phyloP scores from a whole-genome alignment of 2,888 invertebrate species.

The Mamestra brassicae region DNA sequence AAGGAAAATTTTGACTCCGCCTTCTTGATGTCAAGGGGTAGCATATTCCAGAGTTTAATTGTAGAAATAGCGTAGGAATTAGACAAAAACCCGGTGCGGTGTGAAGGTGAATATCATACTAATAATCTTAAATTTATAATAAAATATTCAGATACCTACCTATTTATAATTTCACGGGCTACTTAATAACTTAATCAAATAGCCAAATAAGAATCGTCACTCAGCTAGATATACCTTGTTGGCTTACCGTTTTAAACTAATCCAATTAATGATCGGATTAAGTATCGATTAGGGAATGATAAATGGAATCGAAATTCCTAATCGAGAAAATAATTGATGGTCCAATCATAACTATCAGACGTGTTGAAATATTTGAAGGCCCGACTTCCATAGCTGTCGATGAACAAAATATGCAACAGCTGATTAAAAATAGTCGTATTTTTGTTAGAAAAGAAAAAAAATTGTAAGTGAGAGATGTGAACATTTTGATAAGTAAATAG shows the following conservation, averaged over 20 bases:
- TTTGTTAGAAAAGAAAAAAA: neutral
- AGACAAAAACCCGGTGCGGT: too few relatives aligned
- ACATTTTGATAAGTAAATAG: neutral
- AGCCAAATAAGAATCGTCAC: slow-evolving; percentile 47
- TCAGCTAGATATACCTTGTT: slow-evolving; percentile 26
- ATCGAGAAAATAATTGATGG: slow-evolving; percentile 59
- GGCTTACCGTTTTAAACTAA: slow-evolving; percentile 62
- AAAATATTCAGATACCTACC: slow-evolving; percentile 23
- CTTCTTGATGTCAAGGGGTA: too few relatives aligned
- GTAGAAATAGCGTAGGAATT: too few relatives aligned
- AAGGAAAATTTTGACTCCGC: too few relatives aligned
- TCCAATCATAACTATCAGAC: slow-evolving; percentile 41
- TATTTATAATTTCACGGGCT: slow-evolving; percentile 36
- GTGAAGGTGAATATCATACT: neutral
- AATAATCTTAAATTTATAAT: slow-evolving; percentile 12
- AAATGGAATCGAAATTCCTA: slow-evolving; percentile 52
- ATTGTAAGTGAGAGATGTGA: too few relatives aligned
- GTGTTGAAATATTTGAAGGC: slow-evolving; percentile 45
- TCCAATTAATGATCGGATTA: slow-evolving; percentile 66
- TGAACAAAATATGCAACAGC: slow-evolving; percentile 22
- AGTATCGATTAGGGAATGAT: slow-evolving; percentile 63
- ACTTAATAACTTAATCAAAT: slow-evolving; percentile 51
- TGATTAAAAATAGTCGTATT: neutral
- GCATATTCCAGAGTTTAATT: too few relatives aligned
- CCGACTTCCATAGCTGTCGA: slow-evolving; percentile 8